Evolutionary conservation across 2,797 vertebrate species (phyloP), one percentile per base, ranked within the genome.

Genomic region (Sebastes melanostomus): DNA sequence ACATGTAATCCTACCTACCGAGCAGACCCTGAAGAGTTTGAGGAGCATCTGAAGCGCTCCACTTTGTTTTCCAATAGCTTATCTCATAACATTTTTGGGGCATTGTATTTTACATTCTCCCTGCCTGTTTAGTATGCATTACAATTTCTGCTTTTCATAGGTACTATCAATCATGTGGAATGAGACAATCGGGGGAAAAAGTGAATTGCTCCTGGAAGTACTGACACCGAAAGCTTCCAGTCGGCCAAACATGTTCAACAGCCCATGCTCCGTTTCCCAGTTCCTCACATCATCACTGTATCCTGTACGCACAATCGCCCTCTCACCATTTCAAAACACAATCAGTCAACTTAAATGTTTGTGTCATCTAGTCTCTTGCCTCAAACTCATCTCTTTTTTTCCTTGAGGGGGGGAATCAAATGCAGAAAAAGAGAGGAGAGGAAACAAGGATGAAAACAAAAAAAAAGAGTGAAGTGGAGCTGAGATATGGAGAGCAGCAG

Each of bases 271-370:
- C 1, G 34, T 61, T 82, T 72, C 58, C 46, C 65, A 62, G 42
- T 55, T 79, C 42, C 75, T 80, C 79, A 54, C 67, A 87, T 79
- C 77, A 76, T 85, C 90, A 81, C 66, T 69, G 81, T 58, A 81
- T 82, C 84, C 78, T 85, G 82, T 32, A 71, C 16, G 65, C 82
- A 80, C 84, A 81, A 75, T 83, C 69, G 22, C 71, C 63, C 74
- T 66, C 66, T 79, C 73, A 29, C 78, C 58, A 72, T 75, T 78
- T 72, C 65, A 80, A 80, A 90, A 86, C 82, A 78, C 83, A 93
- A 94, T 95, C 94, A 86, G 86, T 95, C 94, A 95, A 89, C 85
- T 66, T 88, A 93, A 95, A 90, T 83, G 63, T 86, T 86, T 66
- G 58, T 91, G 93, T 93, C 92, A 82, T 77, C 60, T 42, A 66